Evolutionary conservation across 1,140 invertebrate genomes (phyloP).

Genomic region (Trichogramma pretiosum): DNA sequence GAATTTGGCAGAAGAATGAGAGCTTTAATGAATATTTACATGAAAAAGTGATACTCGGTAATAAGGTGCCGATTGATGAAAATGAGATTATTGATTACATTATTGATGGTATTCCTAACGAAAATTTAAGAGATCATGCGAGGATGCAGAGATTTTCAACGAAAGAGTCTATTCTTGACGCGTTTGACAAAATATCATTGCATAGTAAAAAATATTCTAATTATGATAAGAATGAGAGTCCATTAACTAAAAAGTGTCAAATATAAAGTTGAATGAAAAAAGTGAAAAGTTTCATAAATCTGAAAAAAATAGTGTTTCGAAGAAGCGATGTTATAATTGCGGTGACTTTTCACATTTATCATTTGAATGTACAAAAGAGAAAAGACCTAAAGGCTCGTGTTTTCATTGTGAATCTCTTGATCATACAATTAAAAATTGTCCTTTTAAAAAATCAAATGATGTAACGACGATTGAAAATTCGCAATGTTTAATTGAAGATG

Average conservation of each 20-base stretch:
- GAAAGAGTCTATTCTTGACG: not conserved
- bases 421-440: constrained; percentile 12
- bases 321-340: constrained; percentile 2
- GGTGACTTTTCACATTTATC: not conserved
- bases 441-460: constrained; percentile 1
- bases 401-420: constrained; percentile 10
- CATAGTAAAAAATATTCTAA: not conserved
- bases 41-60: constrained; percentile 12
- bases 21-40: constrained; percentile 7
- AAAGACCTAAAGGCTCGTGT: constrained; percentile 12
- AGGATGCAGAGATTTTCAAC: not conserved
- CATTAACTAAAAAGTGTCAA: not conserved
- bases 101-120: constrained; percentile 9
- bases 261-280: not conserved
- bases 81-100: constrained; percentile 7
- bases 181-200: constrained; percentile 7
- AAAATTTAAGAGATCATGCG: not conserved
- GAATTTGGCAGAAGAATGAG: constrained; percentile 10
- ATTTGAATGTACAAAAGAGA: constrained; percentile 4
- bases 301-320: too few relatives aligned
- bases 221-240: too few relatives aligned
- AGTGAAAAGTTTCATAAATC: not conserved
- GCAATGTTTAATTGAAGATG: not conserved
- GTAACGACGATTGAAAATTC: constrained; percentile 1
- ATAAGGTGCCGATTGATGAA: not conserved